These are phyloP conservation scores for Amblyornis subalaris DNA, from an alignment of 2,113 vertebrate species.

Conservation along the genomic window DNA sequence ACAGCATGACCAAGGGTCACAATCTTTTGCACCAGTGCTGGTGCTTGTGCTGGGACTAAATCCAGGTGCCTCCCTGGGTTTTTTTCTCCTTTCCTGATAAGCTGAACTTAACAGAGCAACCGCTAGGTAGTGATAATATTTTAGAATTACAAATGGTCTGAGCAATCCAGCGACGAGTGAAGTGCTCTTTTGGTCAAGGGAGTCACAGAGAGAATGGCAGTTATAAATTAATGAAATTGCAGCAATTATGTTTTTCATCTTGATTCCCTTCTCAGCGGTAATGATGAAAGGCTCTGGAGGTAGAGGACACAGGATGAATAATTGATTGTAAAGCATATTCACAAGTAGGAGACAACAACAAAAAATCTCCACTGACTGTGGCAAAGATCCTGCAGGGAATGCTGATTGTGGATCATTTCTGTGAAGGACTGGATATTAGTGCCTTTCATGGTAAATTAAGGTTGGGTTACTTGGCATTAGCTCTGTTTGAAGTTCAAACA, in stretches of 20 bases:
- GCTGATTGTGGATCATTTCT: slow-evolving; percentile 1
- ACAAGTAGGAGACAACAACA: not conserved
- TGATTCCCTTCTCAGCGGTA: not conserved
- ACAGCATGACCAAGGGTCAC: not conserved
- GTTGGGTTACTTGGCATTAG: slow-evolving; percentile 21
- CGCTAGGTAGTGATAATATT: not conserved
- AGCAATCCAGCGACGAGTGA: not conserved
- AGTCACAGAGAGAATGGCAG: not conserved
- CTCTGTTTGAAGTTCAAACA: slow-evolving; percentile 41
- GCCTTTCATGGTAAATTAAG: slow-evolving; percentile 44
- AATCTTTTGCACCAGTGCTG: not conserved
- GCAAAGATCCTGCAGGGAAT: not conserved
- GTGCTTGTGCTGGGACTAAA: not conserved
- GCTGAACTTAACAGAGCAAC: not conserved
- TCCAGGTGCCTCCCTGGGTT: accelerated
- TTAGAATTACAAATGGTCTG: not conserved
- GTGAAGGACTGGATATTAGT: slow-evolving; percentile 1
- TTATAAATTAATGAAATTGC: not conserved
- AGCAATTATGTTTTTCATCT: not conserved
- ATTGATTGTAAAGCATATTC: not conserved
- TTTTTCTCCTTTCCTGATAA: not conserved
- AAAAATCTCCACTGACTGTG: not conserved
- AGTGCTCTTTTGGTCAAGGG: not conserved
- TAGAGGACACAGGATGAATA: not conserved
- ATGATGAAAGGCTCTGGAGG: not conserved